Evolutionary conservation across 37 sponge, comb jelly and placozoan species (phyloP), one percentile per base, ranked within the genome.

Genomic region (Diacarnus erythraeanus): DNA sequence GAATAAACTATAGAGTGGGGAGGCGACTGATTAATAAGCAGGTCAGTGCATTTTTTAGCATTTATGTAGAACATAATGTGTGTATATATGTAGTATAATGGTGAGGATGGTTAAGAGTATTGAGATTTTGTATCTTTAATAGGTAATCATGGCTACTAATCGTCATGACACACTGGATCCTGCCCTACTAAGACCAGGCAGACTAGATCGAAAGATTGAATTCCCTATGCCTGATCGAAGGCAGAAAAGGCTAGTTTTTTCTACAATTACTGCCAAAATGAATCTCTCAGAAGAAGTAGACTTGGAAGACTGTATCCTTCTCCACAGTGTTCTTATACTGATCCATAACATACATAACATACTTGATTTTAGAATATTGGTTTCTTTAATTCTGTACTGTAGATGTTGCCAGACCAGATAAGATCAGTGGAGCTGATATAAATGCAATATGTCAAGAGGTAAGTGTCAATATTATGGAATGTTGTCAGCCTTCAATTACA

Each of bases 141-240:
- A 96, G 96, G 99, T 98, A 9, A 95, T 98, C 43, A 98, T 98
- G 99, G 99, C 99, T 6, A 98, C 99, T 0, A 98, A 98, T 86
- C 72, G 99, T n/a, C 73, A 91, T 38, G 99, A 98, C 78, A 98
- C 99, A 23, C 86, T 98, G 22, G 99, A 98, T 77, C 99, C 99
- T n/a, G 99, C 99, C 22, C 84, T 98, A 23, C 82, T 98, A 38
- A 59, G 99, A 27, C 99, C 99, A 26, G 99, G 99, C 15, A 78
- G 99, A 33, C 54, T 98, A 69, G 99, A 98, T 60, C 81, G 99
- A 38, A 98, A 95, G 79, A 98, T 98, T 58, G 99, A 98, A 80
- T 98, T 98, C 79, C 99, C 99, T 0, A 70, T 98, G 79, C 99
- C 99, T 0, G 99, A 98, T 68, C 71, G 99, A 57, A 70, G 99